Conservation (phyloP, 2,113 vertebrate genomes). For the Dipodomys merriami region DNA sequence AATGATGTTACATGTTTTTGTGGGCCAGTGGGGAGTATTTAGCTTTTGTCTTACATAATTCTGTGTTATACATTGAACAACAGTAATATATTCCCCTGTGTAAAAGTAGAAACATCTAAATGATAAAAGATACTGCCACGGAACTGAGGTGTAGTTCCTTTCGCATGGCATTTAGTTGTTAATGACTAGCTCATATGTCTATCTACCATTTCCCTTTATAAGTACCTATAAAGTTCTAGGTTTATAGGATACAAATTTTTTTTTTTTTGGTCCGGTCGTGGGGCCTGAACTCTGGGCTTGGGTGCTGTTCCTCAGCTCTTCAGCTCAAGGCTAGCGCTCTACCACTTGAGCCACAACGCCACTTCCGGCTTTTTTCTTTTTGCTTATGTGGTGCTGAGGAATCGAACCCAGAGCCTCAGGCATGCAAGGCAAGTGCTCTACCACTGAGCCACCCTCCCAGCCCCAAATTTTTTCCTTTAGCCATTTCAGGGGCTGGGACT, state of each 20-base stretch:
- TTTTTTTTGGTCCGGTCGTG: no score
- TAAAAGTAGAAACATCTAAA: constrained; percentile 28
- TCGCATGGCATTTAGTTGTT: neutral
- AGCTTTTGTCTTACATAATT: constrained; percentile 44
- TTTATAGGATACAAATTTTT: neutral
- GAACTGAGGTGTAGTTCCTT: neutral
- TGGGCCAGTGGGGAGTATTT: neutral
- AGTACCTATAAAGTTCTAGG: constrained; percentile 30
- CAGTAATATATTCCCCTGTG: neutral
- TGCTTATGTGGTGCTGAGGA: no score
- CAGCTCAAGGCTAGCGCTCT: no score
- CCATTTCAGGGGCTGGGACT: no score
- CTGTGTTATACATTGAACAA: constrained; percentile 10
- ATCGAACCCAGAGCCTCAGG: no score
- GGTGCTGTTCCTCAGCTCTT: no score
- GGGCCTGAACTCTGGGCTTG: no score
- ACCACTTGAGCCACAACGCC: no score
- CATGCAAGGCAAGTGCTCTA: no score
- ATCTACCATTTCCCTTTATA: constrained; percentile 29
- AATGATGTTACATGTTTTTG: constrained; percentile 39
- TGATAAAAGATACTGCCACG: neutral
- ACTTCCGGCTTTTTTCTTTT: no score
- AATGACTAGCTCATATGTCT: neutral
- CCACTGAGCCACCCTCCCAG: no score
- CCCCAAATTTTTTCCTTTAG: no score